phyloP scores from a whole-genome alignment of 2,797 vertebrate species.

The Buceros bicornis region DNA sequence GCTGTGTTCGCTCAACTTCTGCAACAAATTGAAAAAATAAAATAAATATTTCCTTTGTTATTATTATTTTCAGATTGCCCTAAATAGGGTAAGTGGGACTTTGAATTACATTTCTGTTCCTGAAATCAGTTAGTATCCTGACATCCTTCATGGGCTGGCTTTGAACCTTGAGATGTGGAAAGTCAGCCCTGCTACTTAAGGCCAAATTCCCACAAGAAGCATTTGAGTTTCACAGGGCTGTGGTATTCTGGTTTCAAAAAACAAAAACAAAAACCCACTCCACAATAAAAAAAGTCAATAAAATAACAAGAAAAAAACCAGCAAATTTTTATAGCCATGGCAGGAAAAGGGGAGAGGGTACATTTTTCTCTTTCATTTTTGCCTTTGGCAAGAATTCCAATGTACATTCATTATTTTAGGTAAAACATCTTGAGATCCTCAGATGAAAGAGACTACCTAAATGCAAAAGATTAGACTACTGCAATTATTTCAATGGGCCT shows the following conservation, averaged over 20 bases:
- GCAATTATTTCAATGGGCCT: slow-evolving; percentile 7
- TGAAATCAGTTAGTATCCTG: background rate
- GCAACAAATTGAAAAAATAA: background rate
- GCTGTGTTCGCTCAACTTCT: background rate
- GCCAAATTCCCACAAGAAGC: slow-evolving; percentile 34
- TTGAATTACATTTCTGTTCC: background rate
- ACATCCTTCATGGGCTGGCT: background rate
- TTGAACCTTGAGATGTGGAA: background rate
- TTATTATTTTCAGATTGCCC: background rate
- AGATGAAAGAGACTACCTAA: slow-evolving; percentile 25
- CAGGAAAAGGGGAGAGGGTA: background rate
- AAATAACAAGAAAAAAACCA: background rate
- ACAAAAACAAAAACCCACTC: background rate
- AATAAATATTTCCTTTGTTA: background rate
- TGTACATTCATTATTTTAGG: background rate
- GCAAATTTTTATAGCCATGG: background rate
- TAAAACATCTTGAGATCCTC: slow-evolving; percentile 12
- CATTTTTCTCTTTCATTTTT: slow-evolving; percentile 8
- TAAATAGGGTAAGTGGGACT: background rate
- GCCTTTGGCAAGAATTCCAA: slow-evolving; percentile 13
- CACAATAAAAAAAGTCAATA: background rate
- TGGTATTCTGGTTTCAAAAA: background rate
- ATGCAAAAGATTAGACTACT: slow-evolving; percentile 11
- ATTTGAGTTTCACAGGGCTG: background rate
- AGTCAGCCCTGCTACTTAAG: background rate